These are phyloP conservation scores for Carpatolechia fugitivella DNA, from an alignment of 2,888 invertebrate genomes.

Conservation along the genomic window DNA sequence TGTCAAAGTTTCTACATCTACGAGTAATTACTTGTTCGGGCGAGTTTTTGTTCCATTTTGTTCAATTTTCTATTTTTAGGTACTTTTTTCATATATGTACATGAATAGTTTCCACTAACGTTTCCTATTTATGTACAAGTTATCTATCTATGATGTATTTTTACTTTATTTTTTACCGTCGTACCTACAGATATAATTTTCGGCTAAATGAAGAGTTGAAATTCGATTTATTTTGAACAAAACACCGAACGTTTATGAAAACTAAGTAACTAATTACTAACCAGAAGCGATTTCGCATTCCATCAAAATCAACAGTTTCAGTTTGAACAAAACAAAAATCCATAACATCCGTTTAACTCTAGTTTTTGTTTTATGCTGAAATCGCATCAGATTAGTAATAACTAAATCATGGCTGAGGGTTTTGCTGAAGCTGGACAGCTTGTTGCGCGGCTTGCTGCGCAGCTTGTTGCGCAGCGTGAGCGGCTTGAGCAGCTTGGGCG, in stretches of 20 bases:
- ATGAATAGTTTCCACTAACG: conserved; percentile 57
- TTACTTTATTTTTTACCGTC: conserved; percentile 45
- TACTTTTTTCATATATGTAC: conserved; percentile 60
- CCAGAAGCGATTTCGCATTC: conserved; percentile 66
- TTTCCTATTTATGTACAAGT: conserved; percentile 67
- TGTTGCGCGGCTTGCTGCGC: conserved; percentile 65
- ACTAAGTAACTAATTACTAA: conserved; percentile 51
- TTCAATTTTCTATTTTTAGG: conserved; percentile 60
- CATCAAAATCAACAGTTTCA: conserved; percentile 37
- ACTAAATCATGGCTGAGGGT: conserved; percentile 86
- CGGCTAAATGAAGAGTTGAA: conserved; percentile 36
- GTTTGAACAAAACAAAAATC: conserved; percentile 3
- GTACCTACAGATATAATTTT: conserved; percentile 32
- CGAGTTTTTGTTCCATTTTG: conserved; percentile 77
- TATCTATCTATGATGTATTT: conserved; percentile 59
- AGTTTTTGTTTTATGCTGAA: conserved; percentile 43
- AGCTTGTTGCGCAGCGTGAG: conserved; percentile 47
- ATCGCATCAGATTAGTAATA: conserved; percentile 85
- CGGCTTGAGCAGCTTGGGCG: conserved; percentile 33
- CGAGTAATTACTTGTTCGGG: conserved; percentile 72
- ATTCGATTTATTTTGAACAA: conserved; percentile 7
- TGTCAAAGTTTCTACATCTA: conserved; percentile 58
- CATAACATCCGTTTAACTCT: background rate
- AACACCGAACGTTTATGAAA: conserved; percentile 27
- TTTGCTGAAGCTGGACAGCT: conserved; percentile 77